These are phyloP conservation scores for Onychomys arenicola DNA, from an alignment of 2,797 vertebrate genomes.

Conservation along the genomic window DNA sequence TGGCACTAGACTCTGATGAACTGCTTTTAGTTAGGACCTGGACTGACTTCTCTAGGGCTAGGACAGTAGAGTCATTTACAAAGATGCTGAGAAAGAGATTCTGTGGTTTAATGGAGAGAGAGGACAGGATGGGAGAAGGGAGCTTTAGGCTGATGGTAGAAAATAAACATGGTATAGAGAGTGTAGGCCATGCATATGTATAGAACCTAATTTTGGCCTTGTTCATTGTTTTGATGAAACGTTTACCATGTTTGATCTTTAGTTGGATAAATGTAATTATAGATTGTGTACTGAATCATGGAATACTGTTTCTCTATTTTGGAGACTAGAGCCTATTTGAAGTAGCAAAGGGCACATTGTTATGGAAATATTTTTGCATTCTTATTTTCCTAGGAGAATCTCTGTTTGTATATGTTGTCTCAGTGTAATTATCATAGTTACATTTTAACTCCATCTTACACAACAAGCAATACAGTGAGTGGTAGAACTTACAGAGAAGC, in stretches of 20 bases:
- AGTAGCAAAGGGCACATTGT: background rate
- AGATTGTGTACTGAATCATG: background rate
- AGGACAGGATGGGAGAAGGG: background rate
- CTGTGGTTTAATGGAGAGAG: background rate
- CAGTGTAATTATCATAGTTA: background rate
- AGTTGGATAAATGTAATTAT: background rate
- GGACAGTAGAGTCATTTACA: background rate
- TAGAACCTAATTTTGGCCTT: slow-evolving; percentile 18
- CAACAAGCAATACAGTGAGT: background rate
- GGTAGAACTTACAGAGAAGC: background rate
- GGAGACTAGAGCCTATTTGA: background rate
- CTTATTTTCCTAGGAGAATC: background rate
- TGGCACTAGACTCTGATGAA: background rate
- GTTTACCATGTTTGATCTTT: background rate
- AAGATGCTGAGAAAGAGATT: background rate
- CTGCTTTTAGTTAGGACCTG: background rate
- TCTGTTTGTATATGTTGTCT: background rate
- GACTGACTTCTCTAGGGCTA: background rate
- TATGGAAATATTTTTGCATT: background rate
- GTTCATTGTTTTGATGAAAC: slow-evolving; percentile 4
- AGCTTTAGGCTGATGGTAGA: background rate
- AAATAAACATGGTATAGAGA: background rate
- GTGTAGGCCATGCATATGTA: background rate
- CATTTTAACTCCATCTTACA: background rate
- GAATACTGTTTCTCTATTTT: background rate